A percentile compares a stretch with the other conserved stretches of the same genome.
Conservation (phyloP, 2,888 invertebrate species). For the Eudemis profundana region DNA sequence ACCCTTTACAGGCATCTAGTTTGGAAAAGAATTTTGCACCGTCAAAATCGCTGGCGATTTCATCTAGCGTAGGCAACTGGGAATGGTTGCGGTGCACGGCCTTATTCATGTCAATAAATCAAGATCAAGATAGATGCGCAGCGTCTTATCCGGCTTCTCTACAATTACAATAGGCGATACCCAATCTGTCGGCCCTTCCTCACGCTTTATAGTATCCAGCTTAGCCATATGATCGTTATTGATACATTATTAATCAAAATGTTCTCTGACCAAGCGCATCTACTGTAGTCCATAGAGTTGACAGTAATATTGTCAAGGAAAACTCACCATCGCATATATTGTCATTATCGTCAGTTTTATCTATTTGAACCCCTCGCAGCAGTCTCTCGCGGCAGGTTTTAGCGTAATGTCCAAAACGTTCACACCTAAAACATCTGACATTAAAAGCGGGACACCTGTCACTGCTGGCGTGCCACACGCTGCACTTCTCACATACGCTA, state of each 20-base stretch:
- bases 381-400: slow-evolving; percentile 3
- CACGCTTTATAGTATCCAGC: too few species aligned
- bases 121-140: slow-evolving; percentile 43
- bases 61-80: slow-evolving; percentile 42
- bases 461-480: not conserved
- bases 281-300: not conserved
- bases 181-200: slow-evolving; percentile 43
- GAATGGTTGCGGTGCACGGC: slow-evolving; percentile 42
- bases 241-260: not conserved
- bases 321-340: not conserved
- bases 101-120: slow-evolving; percentile 41
- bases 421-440: slow-evolving; percentile 1
- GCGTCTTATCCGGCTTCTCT: slow-evolving; percentile 30
- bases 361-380: not conserved
- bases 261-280: not conserved
- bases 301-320: slow-evolving; percentile 2
- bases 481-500: not conserved
- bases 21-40: not conserved
- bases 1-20: slow-evolving; percentile 4
- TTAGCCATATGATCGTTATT: too few species aligned
- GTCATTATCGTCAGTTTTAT: not conserved
- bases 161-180: slow-evolving; percentile 39
- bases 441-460: not conserved
- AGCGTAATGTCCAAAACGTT: slow-evolving; percentile 3
- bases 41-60: slow-evolving; percentile 20